Evolutionary conservation across 2,888 invertebrate species (phyloP).

Genomic region (Perdita meconis): DNA sequence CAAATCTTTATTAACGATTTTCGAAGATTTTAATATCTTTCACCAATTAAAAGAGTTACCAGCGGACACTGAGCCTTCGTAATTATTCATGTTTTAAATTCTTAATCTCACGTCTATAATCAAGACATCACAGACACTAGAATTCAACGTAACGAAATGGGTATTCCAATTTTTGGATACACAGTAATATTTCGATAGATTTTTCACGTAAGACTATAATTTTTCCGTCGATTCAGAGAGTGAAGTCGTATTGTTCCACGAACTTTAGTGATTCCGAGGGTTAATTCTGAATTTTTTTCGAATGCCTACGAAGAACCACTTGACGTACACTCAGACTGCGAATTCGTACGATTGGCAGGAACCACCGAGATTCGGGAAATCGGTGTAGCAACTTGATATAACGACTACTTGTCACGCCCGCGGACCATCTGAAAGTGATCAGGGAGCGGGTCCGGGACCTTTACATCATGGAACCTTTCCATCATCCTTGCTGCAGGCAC

Average conservation of each 20-base stretch:
- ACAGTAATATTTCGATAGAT: background rate
- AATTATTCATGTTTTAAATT: no score
- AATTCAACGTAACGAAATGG: no score
- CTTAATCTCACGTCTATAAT: no score
- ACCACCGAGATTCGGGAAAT: background rate
- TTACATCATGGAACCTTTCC: constrained; percentile 64
- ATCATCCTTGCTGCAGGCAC: constrained; percentile 74
- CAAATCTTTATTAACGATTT: background rate
- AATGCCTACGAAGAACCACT: background rate
- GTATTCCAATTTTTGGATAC: no score
- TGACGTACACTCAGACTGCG: background rate
- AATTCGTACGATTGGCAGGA: background rate
- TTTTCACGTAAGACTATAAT: background rate
- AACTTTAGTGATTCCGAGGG: background rate
- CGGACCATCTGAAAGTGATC: constrained; percentile 64
- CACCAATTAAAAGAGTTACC: background rate
- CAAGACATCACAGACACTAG: no score
- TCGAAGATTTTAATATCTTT: background rate
- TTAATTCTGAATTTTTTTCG: background rate
- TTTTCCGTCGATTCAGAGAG: background rate
- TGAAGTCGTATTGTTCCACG: background rate
- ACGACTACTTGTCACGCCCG: constrained; percentile 44
- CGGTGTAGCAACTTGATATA: background rate
- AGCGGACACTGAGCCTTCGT: no score
- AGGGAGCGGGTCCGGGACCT: constrained; percentile 24